Base-by-base conservation (phyloP, 2,888 invertebrate species). In the Synanthedon andrenaeformis region DNA sequence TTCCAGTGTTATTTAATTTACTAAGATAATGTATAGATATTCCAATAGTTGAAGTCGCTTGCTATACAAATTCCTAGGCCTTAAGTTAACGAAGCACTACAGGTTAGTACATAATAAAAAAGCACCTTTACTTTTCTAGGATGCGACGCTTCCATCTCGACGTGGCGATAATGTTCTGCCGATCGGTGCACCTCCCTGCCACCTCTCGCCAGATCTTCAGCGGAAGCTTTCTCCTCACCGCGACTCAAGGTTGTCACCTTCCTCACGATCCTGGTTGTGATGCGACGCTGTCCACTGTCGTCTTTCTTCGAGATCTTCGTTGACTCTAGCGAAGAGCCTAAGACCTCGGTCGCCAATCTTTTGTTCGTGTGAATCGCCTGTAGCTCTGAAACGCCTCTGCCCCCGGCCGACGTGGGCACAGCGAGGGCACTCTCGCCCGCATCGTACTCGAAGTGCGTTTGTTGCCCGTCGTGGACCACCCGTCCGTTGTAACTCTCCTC, bases 191-290 rank as follows among this genome's bases (percentile, higher is more conserved):
- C 83, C 61, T 89, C 89, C 58, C 89, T 86, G 6, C 89, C 91
- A 55, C 89, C 85, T 71, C 90, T 90, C 52, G 90, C 84, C 65
- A 93, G 74, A 72, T 93, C 92, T 70, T 95, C 93, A 42, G 92
- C 88, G 35, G 90, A 89, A 58, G 92, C 90, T 64, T 92, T 91
- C 76, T 96, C 95, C 75, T 96, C 96, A 48, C 95, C 96, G 13
- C 96, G 90, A 58, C 95, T 94, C 62, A 96, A 76, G 2, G 96
- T 96, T 42, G 96, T 96, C 65, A 96, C 95, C 79, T 96, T 96
- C 58, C 95, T 90, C 53, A 96, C 92, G 59, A 96, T 94, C 72
- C 94, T 91, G 49, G 96, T 94, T 28, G 95, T 96, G 61, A 96
- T 94, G 62, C 95, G 91, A 58, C 94, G 90, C 71, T 93, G 92